These are phyloP conservation scores for Ethmia dodecea DNA, from an alignment of 2,888 invertebrate genomes.

Conservation along the genomic window DNA sequence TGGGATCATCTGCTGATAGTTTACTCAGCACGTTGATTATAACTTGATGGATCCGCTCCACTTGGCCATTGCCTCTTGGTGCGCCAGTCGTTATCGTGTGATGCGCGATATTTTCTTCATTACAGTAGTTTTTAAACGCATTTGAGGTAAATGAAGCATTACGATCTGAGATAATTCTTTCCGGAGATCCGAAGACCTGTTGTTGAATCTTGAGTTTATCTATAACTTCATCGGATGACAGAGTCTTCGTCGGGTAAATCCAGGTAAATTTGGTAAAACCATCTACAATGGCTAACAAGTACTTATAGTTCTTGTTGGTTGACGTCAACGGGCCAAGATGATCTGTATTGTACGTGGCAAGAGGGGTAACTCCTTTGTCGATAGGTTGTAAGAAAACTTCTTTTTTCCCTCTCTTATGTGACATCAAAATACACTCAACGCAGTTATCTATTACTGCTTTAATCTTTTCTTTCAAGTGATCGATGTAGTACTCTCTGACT, in stretches of 20 bases:
- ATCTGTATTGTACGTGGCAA: slow-evolving; percentile 34
- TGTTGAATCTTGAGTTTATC: slow-evolving; percentile 28
- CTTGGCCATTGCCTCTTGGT: slow-evolving; percentile 16
- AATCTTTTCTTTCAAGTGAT: slow-evolving; percentile 14
- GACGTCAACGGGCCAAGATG: slow-evolving; percentile 33
- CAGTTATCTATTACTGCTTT: slow-evolving; percentile 13
- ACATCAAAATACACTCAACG: slow-evolving; percentile 17
- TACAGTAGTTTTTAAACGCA: slow-evolving; percentile 17
- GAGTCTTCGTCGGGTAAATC: slow-evolving; percentile 31
- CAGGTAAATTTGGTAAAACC: slow-evolving; percentile 36
- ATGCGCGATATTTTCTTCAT: slow-evolving; percentile 16
- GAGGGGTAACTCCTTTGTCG: slow-evolving; percentile 29
- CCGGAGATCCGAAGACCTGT: slow-evolving; percentile 16
- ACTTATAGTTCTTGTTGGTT: slow-evolving; percentile 29
- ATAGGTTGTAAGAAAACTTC: slow-evolving; percentile 34
- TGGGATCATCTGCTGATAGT: slow-evolving; percentile 12
- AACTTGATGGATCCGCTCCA: slow-evolving; percentile 17
- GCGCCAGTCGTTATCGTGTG: slow-evolving; percentile 10
- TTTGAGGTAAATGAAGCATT: slow-evolving; percentile 18
- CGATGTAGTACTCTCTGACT: slow-evolving; percentile 18
- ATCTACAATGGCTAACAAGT: slow-evolving; percentile 35
- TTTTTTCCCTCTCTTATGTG: slow-evolving; percentile 23
- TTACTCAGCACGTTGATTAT: slow-evolving; percentile 20
- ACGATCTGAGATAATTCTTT: slow-evolving; percentile 18
- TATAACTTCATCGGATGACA: slow-evolving; percentile 29